Base-by-base conservation (phyloP, 2,113 vertebrate species). In the Hemiscyllium ocellatum region DNA sequence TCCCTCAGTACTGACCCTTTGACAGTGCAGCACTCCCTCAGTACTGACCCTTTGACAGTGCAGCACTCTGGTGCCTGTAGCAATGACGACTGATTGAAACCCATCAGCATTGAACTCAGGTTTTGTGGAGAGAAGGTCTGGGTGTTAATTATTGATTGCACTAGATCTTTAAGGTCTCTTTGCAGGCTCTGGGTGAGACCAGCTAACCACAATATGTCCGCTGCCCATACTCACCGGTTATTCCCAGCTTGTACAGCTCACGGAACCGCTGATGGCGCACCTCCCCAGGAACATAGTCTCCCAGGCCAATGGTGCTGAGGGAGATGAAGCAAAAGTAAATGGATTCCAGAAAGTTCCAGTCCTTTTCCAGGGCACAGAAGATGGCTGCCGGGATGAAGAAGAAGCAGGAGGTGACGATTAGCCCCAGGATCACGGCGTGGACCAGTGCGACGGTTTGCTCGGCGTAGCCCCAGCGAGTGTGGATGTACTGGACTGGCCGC, bases 301-400 rank as follows among this genome's bases (percentile, higher is more conserved):
- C 99, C 0, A 99, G 97, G 94, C 99, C 99, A 7, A 99, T 99
- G 97, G 99, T 99, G 97, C 98, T 99, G 96, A 99, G 97, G 0
- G 99, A 99, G 96, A 99, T 99, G 96, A 99, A 99, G 96, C 99
- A 99, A 96, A 99, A 99, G 96, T 99, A 99, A 97, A 99, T 99
- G 4, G 99, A 99, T 95, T 99, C 99, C 96, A 99, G 97, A 96
- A 99, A 99, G 98, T 99, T 99, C 99, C 99, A 99, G 97, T 99
- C 98, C 13, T 98, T 98, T 97, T 99, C 99, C 97, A 99, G 97
- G 12, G 97, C 96, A 0, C 99, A 99, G 97, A 99, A 99, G 96
- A 99, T 97, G 47, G 98, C 98, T 0, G 99, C 99, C 0, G 99
- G 99, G 96, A 99, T 98, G 96, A 99, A 97, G 97, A 99, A 99